Percentiles rank a stretch among this genome's conserved stretches.
Conservation (phyloP, 1,140 invertebrate genomes). For the Heliothis virescens region DNA sequence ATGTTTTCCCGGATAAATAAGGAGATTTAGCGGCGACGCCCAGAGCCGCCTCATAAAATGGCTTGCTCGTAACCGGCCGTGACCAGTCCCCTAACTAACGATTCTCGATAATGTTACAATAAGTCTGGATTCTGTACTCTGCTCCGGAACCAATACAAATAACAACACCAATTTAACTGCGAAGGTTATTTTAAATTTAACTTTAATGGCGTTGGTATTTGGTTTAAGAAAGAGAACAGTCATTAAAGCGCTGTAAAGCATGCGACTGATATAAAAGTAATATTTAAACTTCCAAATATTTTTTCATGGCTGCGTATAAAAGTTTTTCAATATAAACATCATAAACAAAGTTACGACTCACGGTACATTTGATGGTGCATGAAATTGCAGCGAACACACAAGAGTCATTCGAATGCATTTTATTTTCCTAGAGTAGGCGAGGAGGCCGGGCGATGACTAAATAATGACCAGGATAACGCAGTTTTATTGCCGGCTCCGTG, state of each 20-base stretch:
- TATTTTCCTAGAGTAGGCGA: constrained; percentile 69
- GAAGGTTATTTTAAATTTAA: not conserved
- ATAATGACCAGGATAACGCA: constrained; percentile 85
- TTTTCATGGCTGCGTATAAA: constrained; percentile 28
- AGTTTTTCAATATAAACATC: constrained; percentile 45
- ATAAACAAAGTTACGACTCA: constrained; percentile 48
- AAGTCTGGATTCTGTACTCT: constrained; percentile 40
- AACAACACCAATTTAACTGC: not conserved
- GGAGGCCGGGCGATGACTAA: constrained; percentile 82
- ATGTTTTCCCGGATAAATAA: constrained; percentile 84
- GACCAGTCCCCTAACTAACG: constrained; percentile 72
- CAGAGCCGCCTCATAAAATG: constrained; percentile 78
- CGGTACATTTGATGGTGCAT: constrained; percentile 56
- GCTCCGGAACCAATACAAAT: constrained; percentile 24
- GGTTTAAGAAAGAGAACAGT: not conserved
- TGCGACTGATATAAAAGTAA: constrained; percentile 17
- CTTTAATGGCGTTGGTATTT: not conserved
- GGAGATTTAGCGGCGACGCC: constrained; percentile 81
- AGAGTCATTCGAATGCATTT: constrained; percentile 81
- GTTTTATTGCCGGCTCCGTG: constrained; percentile 84
- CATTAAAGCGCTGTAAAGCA: not conserved
- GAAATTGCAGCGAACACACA: constrained; percentile 62
- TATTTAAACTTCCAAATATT: constrained; percentile 33
- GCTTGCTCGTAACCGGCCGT: constrained; percentile 73
- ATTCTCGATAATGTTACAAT: constrained; percentile 64